Evolutionary conservation across 1,140 invertebrate genomes (phyloP), one percentile per base, ranked within the genome.

Genomic region (Pristionchus pacificus): DNA sequence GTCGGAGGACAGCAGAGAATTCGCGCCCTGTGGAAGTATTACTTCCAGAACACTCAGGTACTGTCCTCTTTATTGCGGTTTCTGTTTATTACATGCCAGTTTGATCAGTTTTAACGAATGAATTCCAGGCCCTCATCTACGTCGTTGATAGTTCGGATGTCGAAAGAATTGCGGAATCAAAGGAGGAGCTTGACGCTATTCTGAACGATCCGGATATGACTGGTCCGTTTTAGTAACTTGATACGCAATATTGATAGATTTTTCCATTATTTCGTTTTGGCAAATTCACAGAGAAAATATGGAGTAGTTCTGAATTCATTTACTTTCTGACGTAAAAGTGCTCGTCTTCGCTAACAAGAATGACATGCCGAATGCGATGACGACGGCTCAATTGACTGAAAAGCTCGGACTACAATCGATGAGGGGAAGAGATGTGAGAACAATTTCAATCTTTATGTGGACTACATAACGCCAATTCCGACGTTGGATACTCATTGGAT

Each of bases 301-400:
- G n/a, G n/a, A n/a, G n/a, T n/a, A n/a, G n/a, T n/a, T n/a, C n/a
- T n/a, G 6, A 19, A 49, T 19, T 49, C 38, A 6, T 49, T 19
- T 49, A 10, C 38, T 19, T 49, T 49, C 38, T 10, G 38, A 49
- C 6, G 38, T 19, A 6, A 49, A 49, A 49, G 65, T 67, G 15
- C 65, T 67, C 32, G 29, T 67, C 24, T 57, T 33, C 10, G 65
- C 65, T 3, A 67, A 67, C 65, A 67, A 67, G 65, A 2, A 38
- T 28, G 65, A 67, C 10, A 2, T 67, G 28, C 38, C 65, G 3
- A 38, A 38, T 57, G 65, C 65, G 6, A 49, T 15, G 29, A 62
- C n/a, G 3, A 31, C 49, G 14, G 65, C 28, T 33, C 3, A 67
- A 59, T 19, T 67, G 25, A 58, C 30, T 6, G 33, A 67, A 27